These are phyloP conservation scores for Luidia sarsii DNA, from an alignment of 53 echinoderm and acorn worm species.

Conservation along the genomic window DNA sequence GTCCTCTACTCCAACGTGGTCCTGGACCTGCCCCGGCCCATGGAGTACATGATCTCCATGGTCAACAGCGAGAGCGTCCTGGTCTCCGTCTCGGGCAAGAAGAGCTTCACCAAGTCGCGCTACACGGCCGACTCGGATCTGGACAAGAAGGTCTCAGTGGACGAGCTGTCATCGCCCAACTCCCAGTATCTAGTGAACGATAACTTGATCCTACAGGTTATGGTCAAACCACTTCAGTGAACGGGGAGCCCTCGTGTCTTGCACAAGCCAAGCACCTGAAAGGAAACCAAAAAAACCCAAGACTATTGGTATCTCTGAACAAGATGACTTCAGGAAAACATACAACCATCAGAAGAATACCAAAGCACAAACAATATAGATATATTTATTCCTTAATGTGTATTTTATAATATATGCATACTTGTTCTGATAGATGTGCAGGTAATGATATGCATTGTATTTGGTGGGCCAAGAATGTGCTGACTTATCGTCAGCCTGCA, in stretches of 20 bases:
- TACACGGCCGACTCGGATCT: slow-evolving; percentile 93
- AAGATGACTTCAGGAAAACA: slow-evolving; percentile 78
- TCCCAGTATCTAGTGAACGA: slow-evolving; percentile 85
- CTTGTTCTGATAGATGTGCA: too few relatives aligned
- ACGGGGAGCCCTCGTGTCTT: too few relatives aligned
- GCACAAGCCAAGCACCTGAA: too few relatives aligned
- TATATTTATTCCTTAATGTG: too few relatives aligned
- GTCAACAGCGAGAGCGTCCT: slow-evolving; percentile 82
- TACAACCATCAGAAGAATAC: too few relatives aligned
- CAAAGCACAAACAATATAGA: too few relatives aligned
- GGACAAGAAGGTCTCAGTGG: slow-evolving; percentile 94
- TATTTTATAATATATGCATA: too few relatives aligned
- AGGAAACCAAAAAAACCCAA: neutral
- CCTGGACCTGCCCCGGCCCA: slow-evolving; percentile 89
- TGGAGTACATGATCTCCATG: slow-evolving; percentile 93
- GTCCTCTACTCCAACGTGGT: slow-evolving; percentile 95
- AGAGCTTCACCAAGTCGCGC: slow-evolving; percentile 95
- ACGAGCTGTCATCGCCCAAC: slow-evolving; percentile 65
- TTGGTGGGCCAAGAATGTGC: too few relatives aligned
- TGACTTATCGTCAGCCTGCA: too few relatives aligned
- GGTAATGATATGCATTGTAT: too few relatives aligned
- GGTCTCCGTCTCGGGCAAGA: slow-evolving; percentile 78
- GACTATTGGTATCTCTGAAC: neutral
- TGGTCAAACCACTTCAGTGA: slow-evolving; percentile 90
- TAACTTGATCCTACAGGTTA: slow-evolving; percentile 82